Conservation (phyloP, 2,888 invertebrate species). For the Frankliniella fusca region DNA sequence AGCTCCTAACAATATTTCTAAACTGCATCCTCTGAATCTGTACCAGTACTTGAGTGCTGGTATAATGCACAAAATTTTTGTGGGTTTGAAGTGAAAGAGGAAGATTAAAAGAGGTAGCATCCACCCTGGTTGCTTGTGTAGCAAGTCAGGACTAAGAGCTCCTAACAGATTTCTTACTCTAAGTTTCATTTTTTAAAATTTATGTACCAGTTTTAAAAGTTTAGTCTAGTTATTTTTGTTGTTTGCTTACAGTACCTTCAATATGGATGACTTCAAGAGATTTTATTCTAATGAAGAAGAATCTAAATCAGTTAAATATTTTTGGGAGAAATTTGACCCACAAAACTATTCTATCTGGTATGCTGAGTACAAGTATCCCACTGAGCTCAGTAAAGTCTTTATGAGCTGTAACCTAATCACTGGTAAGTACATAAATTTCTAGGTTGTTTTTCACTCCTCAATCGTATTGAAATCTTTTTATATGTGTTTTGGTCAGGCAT, state of each 20-base stretch:
- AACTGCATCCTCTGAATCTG: neutral
- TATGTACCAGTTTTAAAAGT: neutral
- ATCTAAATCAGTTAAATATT: constrained; percentile 88
- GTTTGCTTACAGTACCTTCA: constrained; percentile 65
- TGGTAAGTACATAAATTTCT: constrained; percentile 52
- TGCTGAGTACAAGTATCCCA: constrained; percentile 92
- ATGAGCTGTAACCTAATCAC: constrained; percentile 98
- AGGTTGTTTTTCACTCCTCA: constrained; percentile 23
- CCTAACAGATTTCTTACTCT: neutral
- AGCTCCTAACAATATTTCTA: neutral
- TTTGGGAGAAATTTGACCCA: constrained; percentile 97
- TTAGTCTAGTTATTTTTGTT: neutral
- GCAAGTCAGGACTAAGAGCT: neutral
- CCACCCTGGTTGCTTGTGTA: neutral
- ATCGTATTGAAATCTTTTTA: neutral
- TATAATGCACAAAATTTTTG: neutral
- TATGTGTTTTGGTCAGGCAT: constrained; percentile 60
- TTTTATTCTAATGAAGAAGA: constrained; percentile 96
- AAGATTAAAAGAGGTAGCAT: neutral
- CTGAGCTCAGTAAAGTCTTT: constrained; percentile 87
- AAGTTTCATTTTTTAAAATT: neutral
- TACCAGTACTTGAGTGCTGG: neutral
- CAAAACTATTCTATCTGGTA: constrained; percentile 96
- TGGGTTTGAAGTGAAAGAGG: neutral
- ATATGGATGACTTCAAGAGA: constrained; percentile 96